These are phyloP conservation scores for Sminthopsis crassicaudata DNA, from an alignment of 2,113 vertebrate species.

Conservation along the genomic window DNA sequence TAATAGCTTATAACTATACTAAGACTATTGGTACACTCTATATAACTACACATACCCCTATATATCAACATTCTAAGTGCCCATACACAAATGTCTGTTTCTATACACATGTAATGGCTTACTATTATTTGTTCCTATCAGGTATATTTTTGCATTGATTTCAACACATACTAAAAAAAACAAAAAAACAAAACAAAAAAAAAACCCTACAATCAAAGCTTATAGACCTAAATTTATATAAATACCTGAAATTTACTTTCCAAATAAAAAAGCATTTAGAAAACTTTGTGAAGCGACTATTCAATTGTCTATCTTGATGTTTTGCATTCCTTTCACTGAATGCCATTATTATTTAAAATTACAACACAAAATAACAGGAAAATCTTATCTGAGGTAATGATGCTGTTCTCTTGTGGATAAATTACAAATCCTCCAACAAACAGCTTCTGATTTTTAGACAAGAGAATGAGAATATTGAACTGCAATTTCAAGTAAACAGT, in stretches of 20 bases:
- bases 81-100: not conserved
- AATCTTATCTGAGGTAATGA: not conserved
- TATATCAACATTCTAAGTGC: not conserved
- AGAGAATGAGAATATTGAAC: not conserved
- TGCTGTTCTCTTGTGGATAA: not conserved
- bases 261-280: not conserved
- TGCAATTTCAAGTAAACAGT: not conserved
- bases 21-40: too few species aligned
- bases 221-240: not conserved
- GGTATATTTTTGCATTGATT: not conserved
- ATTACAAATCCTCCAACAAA: not conserved
- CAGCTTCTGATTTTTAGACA: not conserved
- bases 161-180: not conserved
- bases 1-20: too few species aligned
- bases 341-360: slow-evolving; percentile 27
- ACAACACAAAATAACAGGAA: not conserved
- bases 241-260: not conserved
- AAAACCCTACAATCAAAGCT: not conserved
- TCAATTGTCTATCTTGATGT: not conserved
- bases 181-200: too few species aligned
- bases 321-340: not conserved
- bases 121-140: not conserved
- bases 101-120: not conserved
- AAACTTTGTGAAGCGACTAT: not conserved
- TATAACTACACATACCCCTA: not conserved